A percentile compares a stretch with the other conserved stretches of the same genome.
Evolutionary conservation across 2,113 vertebrate genomes (phyloP).

Genomic region (Benitochromis conjunctus): DNA sequence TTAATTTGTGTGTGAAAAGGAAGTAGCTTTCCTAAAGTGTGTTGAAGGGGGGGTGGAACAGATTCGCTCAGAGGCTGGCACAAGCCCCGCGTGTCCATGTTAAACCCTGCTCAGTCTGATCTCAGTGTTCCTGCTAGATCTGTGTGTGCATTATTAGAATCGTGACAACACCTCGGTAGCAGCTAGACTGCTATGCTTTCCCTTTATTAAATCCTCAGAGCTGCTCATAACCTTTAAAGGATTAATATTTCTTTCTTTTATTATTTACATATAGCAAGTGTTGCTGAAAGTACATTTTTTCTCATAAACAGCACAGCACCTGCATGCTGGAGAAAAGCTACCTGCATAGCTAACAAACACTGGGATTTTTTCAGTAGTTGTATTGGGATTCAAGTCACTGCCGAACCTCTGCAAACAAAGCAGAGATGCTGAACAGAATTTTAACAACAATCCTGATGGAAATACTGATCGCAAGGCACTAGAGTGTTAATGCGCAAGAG

Average conservation of each 20-base stretch:
- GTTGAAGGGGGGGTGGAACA: neutral
- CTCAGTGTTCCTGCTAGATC: neutral
- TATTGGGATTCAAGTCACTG: slow-evolving; percentile 39
- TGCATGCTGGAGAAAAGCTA: neutral
- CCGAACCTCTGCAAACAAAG: slow-evolving; percentile 24
- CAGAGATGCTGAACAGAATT: slow-evolving; percentile 22
- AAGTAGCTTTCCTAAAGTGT: neutral
- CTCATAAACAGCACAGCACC: neutral
- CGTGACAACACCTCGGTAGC: neutral
- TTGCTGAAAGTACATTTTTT: neutral
- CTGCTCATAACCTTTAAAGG: neutral
- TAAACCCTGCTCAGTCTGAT: neutral
- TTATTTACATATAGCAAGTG: neutral
- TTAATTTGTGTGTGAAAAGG: neutral
- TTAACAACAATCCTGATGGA: slow-evolving; percentile 24
- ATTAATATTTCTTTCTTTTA: neutral
- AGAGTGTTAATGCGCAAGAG: slow-evolving; percentile 3
- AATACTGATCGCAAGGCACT: slow-evolving; percentile 1
- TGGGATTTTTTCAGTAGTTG: slow-evolving; percentile 4
- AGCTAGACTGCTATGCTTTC: neutral
- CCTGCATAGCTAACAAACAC: neutral
- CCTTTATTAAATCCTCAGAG: neutral
- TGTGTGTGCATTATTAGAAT: neutral
- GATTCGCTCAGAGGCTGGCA: neutral
- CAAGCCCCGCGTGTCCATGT: neutral